These are phyloP conservation scores for Teleogryllus oceanicus DNA, from an alignment of 2,888 invertebrate genomes.

Conservation along the genomic window DNA sequence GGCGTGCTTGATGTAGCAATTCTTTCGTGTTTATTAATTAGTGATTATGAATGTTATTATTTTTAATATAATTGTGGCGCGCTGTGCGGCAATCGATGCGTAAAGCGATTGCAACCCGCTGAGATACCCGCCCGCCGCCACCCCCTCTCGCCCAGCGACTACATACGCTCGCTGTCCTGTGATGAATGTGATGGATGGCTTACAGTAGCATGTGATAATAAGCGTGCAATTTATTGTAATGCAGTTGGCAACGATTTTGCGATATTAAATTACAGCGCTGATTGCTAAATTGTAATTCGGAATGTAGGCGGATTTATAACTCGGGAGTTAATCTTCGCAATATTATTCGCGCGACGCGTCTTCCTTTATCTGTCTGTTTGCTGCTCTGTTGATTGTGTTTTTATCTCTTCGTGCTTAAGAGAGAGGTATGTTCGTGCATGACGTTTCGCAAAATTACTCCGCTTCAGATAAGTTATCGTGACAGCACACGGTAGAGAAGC, in stretches of 20 bases:
- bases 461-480: too few species aligned
- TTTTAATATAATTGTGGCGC: background rate
- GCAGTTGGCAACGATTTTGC: conserved; percentile 18
- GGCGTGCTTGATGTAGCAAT: conserved; percentile 3
- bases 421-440: too few species aligned
- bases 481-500: too few species aligned
- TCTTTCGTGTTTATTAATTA: conserved; percentile 18
- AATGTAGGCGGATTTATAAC: conserved; percentile 6
- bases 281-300: conserved; percentile 4
- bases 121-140: background rate
- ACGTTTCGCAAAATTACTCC: too few species aligned
- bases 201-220: conserved; percentile 18
- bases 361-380: too few species aligned
- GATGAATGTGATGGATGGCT: conserved; percentile 2
- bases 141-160: background rate
- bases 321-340: background rate
- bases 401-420: too few species aligned
- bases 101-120: background rate
- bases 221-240: conserved; percentile 18
- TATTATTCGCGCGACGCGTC: background rate
- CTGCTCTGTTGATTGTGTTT: too few species aligned
- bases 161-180: background rate
- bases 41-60: conserved; percentile 3
- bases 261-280: conserved; percentile 18
- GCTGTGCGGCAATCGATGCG: conserved; percentile 4